Evolutionary conservation across 2,797 vertebrate species (phyloP).

Genomic region (Amazonetta brasiliensis): DNA sequence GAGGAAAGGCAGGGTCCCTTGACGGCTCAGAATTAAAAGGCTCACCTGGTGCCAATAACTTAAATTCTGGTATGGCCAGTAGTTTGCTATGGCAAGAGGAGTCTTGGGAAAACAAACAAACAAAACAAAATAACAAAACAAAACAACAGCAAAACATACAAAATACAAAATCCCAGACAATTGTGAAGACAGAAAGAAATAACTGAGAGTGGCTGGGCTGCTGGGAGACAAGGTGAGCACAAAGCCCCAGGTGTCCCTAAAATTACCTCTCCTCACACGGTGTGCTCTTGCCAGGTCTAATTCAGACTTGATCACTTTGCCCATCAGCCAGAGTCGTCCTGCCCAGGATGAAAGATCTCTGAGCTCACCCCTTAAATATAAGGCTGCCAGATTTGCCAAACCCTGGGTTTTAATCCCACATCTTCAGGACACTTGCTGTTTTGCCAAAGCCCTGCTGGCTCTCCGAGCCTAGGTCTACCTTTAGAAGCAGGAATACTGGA

Average conservation of each 20-base stretch:
- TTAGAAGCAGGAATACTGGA: conserved; percentile 5
- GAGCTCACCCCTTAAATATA: neutral
- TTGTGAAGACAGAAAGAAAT: neutral
- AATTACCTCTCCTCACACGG: neutral
- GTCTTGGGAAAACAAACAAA: neutral
- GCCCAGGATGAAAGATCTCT: neutral
- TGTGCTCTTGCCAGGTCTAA: neutral
- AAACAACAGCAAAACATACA: neutral
- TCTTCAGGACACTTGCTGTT: neutral
- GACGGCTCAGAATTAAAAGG: neutral
- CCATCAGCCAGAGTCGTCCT: neutral
- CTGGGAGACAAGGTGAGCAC: neutral
- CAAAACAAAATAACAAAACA: too few species aligned
- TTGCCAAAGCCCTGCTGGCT: neutral
- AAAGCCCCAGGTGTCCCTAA: neutral
- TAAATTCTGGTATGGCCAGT: neutral
- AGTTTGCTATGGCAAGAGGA: neutral
- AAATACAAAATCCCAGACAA: neutral
- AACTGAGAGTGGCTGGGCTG: neutral
- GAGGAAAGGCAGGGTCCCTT: neutral
- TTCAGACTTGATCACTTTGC: neutral
- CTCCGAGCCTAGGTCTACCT: neutral
- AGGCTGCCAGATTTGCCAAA: neutral
- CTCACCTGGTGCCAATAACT: neutral
- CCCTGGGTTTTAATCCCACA: neutral